Evolutionary conservation across 2,797 vertebrate species (phyloP).

Genomic region (Acanthiza pusilla): DNA sequence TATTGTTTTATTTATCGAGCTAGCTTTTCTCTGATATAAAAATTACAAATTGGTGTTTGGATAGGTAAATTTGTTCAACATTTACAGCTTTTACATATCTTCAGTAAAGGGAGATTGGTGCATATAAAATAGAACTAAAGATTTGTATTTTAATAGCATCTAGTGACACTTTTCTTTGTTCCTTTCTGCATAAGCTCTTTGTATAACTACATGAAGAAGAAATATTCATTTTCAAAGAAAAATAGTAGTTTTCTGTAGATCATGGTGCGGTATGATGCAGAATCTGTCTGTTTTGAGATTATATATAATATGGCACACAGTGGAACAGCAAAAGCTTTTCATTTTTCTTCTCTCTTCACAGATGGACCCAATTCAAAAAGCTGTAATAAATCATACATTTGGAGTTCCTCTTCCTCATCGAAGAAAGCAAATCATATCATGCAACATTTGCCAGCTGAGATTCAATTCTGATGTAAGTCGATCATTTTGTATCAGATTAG

Average conservation of each 20-base stretch:
- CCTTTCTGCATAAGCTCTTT: neutral
- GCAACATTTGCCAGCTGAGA: conserved; percentile 94
- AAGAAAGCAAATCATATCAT: conserved; percentile 92
- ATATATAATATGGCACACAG: neutral
- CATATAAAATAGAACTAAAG: neutral
- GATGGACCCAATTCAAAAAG: conserved; percentile 98
- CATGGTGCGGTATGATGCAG: neutral
- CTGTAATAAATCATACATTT: conserved; percentile 95
- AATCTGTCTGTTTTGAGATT: conserved; percentile 12
- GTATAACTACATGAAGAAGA: neutral
- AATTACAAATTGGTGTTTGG: neutral
- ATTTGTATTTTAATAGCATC: neutral
- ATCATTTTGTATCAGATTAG: conserved; percentile 61
- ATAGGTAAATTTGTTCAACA: neutral
- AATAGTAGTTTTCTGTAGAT: neutral
- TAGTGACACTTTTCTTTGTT: neutral
- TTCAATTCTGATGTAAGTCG: conserved; percentile 98
- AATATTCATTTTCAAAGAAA: conserved; percentile 16
- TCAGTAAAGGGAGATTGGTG: neutral
- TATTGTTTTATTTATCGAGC: neutral
- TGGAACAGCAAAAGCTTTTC: conserved; percentile 70
- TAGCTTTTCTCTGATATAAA: neutral
- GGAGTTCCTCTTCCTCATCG: conserved; percentile 85
- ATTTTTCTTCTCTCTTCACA: conserved; percentile 78
- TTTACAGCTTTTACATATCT: neutral